phyloP scores from a whole-genome alignment of 2,113 vertebrate genomes.

The Dipodomys stephensi region DNA sequence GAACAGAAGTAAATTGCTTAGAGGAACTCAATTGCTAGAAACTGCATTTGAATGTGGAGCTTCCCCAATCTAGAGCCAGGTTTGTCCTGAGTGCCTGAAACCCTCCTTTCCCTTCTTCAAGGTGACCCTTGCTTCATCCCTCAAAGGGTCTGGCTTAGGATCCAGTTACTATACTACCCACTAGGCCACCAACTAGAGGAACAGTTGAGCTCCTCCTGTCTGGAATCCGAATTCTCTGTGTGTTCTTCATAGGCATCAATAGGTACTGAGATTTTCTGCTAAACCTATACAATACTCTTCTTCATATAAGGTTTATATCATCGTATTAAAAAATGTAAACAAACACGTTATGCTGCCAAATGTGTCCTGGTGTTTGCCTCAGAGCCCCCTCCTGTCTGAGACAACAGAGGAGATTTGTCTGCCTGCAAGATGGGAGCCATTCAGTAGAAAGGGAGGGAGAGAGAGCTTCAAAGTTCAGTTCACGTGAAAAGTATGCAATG shows the following conservation, averaged over 20 bases:
- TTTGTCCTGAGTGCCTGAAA: background rate
- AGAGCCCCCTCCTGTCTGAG: background rate
- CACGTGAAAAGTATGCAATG: background rate
- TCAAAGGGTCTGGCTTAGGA: background rate
- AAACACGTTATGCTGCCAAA: background rate
- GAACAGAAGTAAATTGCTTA: background rate
- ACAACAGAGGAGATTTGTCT: background rate
- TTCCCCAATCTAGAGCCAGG: background rate
- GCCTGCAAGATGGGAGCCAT: background rate
- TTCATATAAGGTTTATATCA: background rate
- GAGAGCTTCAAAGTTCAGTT: background rate
- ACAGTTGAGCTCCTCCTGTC: background rate
- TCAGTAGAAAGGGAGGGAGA: background rate
- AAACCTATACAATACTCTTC: background rate
- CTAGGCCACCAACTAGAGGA: background rate
- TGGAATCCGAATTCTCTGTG: background rate
- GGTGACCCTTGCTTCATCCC: background rate
- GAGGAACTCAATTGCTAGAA: background rate
- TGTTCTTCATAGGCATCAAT: background rate
- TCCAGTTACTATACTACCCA: background rate
- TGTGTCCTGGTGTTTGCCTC: background rate
- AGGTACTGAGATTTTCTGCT: background rate
- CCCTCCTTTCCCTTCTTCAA: background rate
- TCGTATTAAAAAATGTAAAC: constrained; percentile 10
- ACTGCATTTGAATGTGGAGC: background rate